These are phyloP conservation scores for Eustalomyia histrio DNA, from an alignment of 2,888 invertebrate species.

Conservation along the genomic window DNA sequence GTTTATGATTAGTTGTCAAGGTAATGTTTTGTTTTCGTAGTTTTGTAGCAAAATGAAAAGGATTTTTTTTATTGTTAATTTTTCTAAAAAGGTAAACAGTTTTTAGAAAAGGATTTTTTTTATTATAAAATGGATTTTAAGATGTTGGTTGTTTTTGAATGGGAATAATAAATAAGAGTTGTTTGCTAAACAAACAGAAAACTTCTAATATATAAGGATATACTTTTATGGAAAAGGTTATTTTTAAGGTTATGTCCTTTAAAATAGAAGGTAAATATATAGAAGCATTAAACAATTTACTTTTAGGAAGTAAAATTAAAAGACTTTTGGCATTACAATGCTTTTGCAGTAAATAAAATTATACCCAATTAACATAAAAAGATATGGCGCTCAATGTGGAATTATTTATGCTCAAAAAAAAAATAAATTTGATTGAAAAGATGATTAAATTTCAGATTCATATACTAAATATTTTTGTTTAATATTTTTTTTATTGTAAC, in stretches of 20 bases:
- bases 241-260: background rate
- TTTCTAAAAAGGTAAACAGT: constrained; percentile 12
- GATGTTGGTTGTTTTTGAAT: background rate
- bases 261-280: background rate
- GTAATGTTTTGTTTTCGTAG: constrained; percentile 10
- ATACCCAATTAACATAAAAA: too few species aligned
- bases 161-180: background rate
- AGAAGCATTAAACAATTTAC: too few species aligned
- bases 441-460: too few species aligned
- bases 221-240: background rate
- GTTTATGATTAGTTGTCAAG: constrained; percentile 53
- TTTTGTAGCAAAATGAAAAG: background rate
- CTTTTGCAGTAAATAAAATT: too few species aligned
- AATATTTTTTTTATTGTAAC: too few species aligned
- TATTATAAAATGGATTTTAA: background rate
- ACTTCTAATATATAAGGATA: background rate
- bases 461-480: too few species aligned
- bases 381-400: too few species aligned
- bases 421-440: too few species aligned
- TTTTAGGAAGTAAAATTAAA: too few species aligned
- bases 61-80: background rate
- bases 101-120: background rate
- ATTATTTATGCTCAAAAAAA: too few species aligned
- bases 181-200: background rate
- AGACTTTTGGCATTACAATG: too few species aligned